Conservation (phyloP, 2,113 vertebrate genomes). For the Actinemys pallida region DNA sequence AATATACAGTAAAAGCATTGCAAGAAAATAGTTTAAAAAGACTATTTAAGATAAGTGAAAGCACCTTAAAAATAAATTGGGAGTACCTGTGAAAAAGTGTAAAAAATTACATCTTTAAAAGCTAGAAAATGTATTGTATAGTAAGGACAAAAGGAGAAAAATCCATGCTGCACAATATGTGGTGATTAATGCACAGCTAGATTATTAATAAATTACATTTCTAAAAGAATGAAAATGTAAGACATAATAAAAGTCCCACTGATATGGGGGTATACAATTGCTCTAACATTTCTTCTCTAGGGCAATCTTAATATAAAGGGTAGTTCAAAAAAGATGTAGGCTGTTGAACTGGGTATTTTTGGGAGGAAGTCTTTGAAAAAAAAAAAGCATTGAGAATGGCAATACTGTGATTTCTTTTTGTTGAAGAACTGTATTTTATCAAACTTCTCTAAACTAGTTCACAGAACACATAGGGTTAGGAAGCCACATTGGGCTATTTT, state of each 20-base stretch:
- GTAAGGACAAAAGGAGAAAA: constrained; percentile 74
- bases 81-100: constrained; percentile 55
- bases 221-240: constrained; percentile 18
- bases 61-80: constrained; percentile 60
- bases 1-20: constrained; percentile 55
- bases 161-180: constrained; percentile 54
- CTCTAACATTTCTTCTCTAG: background rate
- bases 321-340: background rate
- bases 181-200: constrained; percentile 54
- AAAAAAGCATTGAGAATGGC: background rate
- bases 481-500: background rate
- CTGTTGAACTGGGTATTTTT: background rate
- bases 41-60: constrained; percentile 68
- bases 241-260: background rate
- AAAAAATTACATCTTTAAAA: constrained; percentile 68
- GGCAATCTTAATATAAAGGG: background rate
- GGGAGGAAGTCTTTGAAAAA: background rate
- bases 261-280: background rate
- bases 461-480: too few relatives aligned
- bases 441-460: background rate
- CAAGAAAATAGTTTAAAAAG: constrained; percentile 63
- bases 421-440: background rate
- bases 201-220: constrained; percentile 47
- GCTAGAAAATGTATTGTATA: constrained; percentile 55
- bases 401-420: background rate